Conservation (phyloP, 2,888 invertebrate species). For the Epirrita christyi region DNA sequence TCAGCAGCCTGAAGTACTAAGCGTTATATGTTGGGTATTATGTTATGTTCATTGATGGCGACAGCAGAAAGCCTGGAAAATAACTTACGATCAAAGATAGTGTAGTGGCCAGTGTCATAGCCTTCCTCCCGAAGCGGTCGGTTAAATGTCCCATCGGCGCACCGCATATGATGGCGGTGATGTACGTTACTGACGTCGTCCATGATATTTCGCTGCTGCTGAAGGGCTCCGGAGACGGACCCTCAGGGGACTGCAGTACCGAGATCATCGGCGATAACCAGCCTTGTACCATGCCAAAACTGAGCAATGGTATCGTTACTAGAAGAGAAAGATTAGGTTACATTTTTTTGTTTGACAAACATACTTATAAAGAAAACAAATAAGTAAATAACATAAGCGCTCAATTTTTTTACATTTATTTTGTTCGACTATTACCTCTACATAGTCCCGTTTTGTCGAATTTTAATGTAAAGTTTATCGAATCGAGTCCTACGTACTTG, state of each 20-base stretch:
- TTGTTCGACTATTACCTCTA: too few species aligned
- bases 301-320: constrained; percentile 76
- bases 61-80: neutral
- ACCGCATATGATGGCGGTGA: constrained; percentile 75
- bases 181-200: constrained; percentile 76
- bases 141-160: constrained; percentile 77
- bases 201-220: constrained; percentile 70
- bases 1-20: too few species aligned
- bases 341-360: neutral
- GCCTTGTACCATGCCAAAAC: constrained; percentile 79
- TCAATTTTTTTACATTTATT: too few species aligned
- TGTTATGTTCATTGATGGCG: too few species aligned
- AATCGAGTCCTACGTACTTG: too few species aligned
- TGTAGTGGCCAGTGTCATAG: constrained; percentile 72
- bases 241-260: constrained; percentile 63
- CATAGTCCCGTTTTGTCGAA: too few species aligned
- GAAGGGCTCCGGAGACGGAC: constrained; percentile 65
- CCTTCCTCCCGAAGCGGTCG: constrained; percentile 71
- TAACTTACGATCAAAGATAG: constrained; percentile 73
- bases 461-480: too few species aligned
- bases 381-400: too few species aligned
- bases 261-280: constrained; percentile 80
- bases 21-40: too few species aligned
- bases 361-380: too few species aligned
- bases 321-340: constrained; percentile 34